Evolutionary conservation across 2,797 vertebrate species (phyloP), one percentile per base, ranked within the genome.

Genomic region (Potorous gilbertii): DNA sequence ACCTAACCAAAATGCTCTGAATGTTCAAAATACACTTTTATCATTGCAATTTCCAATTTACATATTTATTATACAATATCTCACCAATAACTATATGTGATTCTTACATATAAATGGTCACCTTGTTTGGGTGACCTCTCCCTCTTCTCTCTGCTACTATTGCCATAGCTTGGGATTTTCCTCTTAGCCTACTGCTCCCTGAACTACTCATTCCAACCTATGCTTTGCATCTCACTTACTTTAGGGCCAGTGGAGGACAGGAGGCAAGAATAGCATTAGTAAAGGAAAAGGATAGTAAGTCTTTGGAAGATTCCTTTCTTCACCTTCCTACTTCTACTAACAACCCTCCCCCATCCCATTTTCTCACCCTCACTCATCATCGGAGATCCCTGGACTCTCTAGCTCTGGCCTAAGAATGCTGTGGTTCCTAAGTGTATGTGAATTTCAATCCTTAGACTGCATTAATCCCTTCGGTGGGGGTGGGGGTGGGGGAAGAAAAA

Each of bases 1-100:
- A 95, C 29, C 55, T 93, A 90, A 96, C 9, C 55, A 6, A 96
- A 96, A 94, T 55, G 92, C 4, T 95, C 28, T 66, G 29, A 94
- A 55, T 90, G 92, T 81, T 81, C 40, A 81, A 81, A 46, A 81
- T 27, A 46, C 13, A 81, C n/a, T 81, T 81, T 81, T 46, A 46
- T 40, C 74, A 9, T 81, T 81, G 40, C 9, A 27, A 81, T 81
- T 8, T 21, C 8, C 27, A 46, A 81, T 3, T 74, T 40, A 81
- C 8, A 81, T 46, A 27, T 9, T 81, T 46, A 21, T 46, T 27
- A 81, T 24, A 46, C 21, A 74, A 27, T 46, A 24, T 46, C 40
- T 81, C 46, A 81, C 18, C 46, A 27, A 81, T 46, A 81, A 81
- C 46, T 81, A 3, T 16, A 40, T 81, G 8, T 46, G 9, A 46